A percentile compares a stretch with the other conserved stretches of the same genome.
These are phyloP conservation scores for Meteorus cinctellus DNA, from an alignment of 2,888 invertebrate genomes.

Conservation along the genomic window DNA sequence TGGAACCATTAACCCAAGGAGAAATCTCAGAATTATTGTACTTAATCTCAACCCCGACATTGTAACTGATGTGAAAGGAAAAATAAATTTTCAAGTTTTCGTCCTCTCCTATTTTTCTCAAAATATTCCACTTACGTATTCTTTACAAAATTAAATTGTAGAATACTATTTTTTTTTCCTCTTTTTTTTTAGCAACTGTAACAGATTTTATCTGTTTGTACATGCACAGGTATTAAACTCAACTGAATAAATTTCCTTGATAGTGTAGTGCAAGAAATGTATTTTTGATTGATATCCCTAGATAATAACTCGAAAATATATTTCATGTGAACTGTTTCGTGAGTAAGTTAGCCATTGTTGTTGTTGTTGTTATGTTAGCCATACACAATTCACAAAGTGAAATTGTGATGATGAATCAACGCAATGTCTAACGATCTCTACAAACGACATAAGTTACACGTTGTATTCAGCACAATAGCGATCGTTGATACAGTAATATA, in stretches of 20 bases:
- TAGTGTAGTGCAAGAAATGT: too few relatives aligned
- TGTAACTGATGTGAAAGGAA: not conserved
- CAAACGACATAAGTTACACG: not conserved
- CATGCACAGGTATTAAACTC: too few relatives aligned
- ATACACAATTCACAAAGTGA: not conserved
- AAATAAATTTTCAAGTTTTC: not conserved
- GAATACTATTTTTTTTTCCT: too few relatives aligned
- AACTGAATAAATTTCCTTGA: too few relatives aligned
- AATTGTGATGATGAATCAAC: not conserved
- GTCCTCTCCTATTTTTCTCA: not conserved
- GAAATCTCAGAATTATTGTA: not conserved
- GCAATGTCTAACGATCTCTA: not conserved
- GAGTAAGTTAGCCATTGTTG: not conserved
- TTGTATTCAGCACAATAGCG: not conserved
- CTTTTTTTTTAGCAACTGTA: too few relatives aligned
- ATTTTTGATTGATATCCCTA: not conserved
- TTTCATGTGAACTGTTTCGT: not conserved
- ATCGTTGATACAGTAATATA: not conserved
- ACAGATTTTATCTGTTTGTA: too few relatives aligned
- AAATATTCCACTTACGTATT: not conserved
- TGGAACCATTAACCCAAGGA: not conserved
- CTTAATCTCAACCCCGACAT: not conserved
- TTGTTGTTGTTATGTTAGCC: not conserved
- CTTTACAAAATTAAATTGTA: too few relatives aligned
- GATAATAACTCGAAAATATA: not conserved